Evolutionary conservation across 1,140 invertebrate species (phyloP).

Genomic region (Brachionus sp.): DNA sequence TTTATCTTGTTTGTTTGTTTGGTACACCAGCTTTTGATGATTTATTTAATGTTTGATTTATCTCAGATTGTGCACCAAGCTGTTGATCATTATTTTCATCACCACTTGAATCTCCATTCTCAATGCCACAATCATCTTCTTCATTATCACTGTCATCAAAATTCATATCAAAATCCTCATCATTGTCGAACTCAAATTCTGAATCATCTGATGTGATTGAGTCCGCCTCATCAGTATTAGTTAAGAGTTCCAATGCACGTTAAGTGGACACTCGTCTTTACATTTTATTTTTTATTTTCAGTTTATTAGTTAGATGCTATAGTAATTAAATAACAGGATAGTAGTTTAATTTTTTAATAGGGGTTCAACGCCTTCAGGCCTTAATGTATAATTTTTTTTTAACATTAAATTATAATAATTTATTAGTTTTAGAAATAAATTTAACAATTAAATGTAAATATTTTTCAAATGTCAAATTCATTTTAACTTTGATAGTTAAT

Average conservation of each 20-base stretch:
- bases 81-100: not conserved
- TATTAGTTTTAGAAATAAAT: too few relatives aligned
- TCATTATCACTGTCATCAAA: not conserved
- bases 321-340: too few relatives aligned
- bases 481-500: too few relatives aligned
- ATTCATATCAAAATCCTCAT: not conserved
- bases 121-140: not conserved
- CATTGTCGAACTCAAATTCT: not conserved
- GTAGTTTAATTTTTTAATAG: too few relatives aligned
- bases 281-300: not conserved
- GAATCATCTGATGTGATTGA: not conserved
- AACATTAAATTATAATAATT: too few relatives aligned
- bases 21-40: too few relatives aligned
- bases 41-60: too few relatives aligned
- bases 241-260: not conserved
- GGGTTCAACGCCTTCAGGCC: too few relatives aligned
- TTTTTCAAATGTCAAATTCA: too few relatives aligned
- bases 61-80: not conserved
- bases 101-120: not conserved
- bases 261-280: not conserved
- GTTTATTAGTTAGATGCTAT: not conserved
- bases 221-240: not conserved
- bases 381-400: too few relatives aligned
- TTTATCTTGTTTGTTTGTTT: too few relatives aligned
- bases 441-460: too few relatives aligned